Evolutionary conservation across 64 coral and sea anemone genomes (phyloP).

Genomic region (Montipora capricornis): DNA sequence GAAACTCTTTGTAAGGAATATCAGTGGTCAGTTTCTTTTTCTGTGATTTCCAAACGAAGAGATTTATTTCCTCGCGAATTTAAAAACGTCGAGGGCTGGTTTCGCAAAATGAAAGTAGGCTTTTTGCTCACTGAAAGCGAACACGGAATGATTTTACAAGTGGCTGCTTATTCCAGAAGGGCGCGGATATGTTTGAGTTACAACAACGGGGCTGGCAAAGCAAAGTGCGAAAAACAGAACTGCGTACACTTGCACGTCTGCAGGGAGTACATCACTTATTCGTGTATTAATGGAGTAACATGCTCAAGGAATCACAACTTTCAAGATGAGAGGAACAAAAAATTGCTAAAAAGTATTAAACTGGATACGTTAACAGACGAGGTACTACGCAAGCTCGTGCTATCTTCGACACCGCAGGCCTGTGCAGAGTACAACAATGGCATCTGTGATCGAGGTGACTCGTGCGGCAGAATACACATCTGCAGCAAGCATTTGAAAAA

Average conservation of each 20-base stretch:
- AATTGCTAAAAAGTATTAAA: slow-evolving; percentile 28
- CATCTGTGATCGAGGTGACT: slow-evolving; percentile 26
- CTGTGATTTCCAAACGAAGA: slow-evolving; percentile 33
- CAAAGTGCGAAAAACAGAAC: slow-evolving; percentile 11
- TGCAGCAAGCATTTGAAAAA: slow-evolving; percentile 33
- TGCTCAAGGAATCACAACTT: slow-evolving; percentile 69
- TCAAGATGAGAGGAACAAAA: slow-evolving; percentile 44
- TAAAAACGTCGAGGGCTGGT: slow-evolving; percentile 57
- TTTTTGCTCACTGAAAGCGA: slow-evolving; percentile 65
- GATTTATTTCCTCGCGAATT: slow-evolving; percentile 65
- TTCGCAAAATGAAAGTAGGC: slow-evolving; percentile 10
- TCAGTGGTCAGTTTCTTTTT: slow-evolving; percentile 45
- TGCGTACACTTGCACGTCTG: slow-evolving; percentile 79
- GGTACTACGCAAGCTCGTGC: slow-evolving; percentile 46
- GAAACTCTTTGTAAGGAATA: slow-evolving; percentile 54
- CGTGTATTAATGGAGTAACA: slow-evolving; percentile 33
- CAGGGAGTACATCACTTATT: slow-evolving; percentile 44
- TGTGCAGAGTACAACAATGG: slow-evolving; percentile 68
- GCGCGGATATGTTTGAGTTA: slow-evolving; percentile 67
- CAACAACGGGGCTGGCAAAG: not conserved
- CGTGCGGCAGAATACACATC: slow-evolving; percentile 36
- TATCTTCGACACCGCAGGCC: slow-evolving; percentile 48
- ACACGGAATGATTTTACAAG: slow-evolving; percentile 36
- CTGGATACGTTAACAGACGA: slow-evolving; percentile 44
- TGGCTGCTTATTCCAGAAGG: slow-evolving; percentile 32